Base-by-base conservation (phyloP, 2,888 invertebrate species). In the Heliconius aoede region DNA sequence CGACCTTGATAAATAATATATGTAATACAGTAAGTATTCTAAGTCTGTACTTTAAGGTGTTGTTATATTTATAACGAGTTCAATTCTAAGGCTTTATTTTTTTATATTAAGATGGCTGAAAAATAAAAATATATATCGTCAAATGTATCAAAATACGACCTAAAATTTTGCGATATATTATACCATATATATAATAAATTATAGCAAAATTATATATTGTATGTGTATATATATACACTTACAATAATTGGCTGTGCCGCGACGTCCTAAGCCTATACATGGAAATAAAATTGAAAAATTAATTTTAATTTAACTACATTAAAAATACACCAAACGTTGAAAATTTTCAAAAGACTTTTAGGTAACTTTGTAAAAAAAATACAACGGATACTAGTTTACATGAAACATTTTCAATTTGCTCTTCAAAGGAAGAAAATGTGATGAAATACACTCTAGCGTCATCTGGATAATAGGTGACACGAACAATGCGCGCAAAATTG, bases 401-500 rank as follows among this genome's bases (percentile, higher is more conserved):
- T 68, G 21, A 68, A 68, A 28, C 30, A 55, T 55, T 69, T 69
- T 36, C 30, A 65, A 51, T 55, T 55, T 73, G 15, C 21, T 55
- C 55, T 69, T 55, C 51, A 69, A 28, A 55, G 51, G 51, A 69
- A 24, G 65, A 36, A 65, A 65, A 69, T 69, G 51, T 69, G 55
- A 69, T 69, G 36, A 65, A 36, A 65, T 65, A 40, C 40, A 36
- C 65, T 24, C 65, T 13, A 65, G 36, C 36, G 21, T 64, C 64
- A 64, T 32, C 36, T 32, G 36, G 2, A 64, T 32, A 64, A 62
- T 62, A 32, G 62, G 21, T 32, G 30, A 64, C 36, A n/a, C 36
- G n/a, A 65, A 65, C 36, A 65, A 26, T 36, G 13, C n/a, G 24
- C 36, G 65, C 65, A 24, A 65, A 65, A 36, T 65, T 65, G 36